Base-by-base conservation (phyloP, 1,140 invertebrate species). In the Campoletis sonorensis region DNA sequence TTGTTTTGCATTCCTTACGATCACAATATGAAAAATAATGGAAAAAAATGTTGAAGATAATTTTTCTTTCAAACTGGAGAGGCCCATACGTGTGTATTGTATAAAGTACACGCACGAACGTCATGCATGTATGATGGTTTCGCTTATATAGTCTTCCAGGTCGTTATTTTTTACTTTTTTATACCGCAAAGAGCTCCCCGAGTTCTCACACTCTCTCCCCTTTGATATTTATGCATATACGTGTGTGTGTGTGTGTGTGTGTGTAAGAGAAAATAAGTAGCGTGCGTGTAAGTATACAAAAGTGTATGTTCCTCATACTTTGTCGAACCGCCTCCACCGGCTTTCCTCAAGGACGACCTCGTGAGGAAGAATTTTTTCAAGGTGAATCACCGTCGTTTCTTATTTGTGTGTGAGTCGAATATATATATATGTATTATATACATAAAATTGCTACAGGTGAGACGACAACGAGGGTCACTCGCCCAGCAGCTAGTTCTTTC, bases 321-420 rank as follows among this genome's bases (percentile, higher is more conserved):
- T 67, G 51, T 64, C 51, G 16, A 54, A 54, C 51, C 51, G 51
- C 51, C 51, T 54, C 51, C 51, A 54, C 51, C 51, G 51, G 51
- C 82, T 49, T 77, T 71, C 68, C 61, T 49, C 83, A 84, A 85
- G 84, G 71, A 86, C 83, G 82, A 77, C 67, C 72, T 82, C 79
- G 64, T 54, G 71, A 83, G 85, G 82, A 79, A 85, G 79, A 80
- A 86, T 86, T 84, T 86, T 85, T 87, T 83, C 81, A 85, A 88
- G 84, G 83, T 86, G 79, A 88, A 84, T 86, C 87, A 88, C 71
- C 80, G 75, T 76, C 70, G 10, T 27, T 26, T 76, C 37, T 15
- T 30, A 26, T 27, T 54, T 70, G 21, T 16, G 21, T 40, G 73
- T 67, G 58, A 64, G 37, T 75, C 27, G 23, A 33, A 58, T 80